Conservation (phyloP, 2,797 vertebrate genomes). For the Carduelis carduelis region DNA sequence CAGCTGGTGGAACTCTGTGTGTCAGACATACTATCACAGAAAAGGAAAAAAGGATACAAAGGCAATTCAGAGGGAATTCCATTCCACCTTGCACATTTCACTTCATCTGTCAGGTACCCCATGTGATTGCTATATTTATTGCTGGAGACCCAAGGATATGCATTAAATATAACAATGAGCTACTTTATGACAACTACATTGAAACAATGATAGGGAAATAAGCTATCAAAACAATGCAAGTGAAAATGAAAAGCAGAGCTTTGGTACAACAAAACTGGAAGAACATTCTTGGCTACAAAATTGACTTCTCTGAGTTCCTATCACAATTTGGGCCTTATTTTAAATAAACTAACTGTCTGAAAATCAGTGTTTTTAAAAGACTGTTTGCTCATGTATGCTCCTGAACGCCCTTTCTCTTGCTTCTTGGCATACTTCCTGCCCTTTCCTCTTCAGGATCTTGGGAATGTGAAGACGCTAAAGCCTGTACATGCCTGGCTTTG, state of each 20-base stretch:
- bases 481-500: conserved; percentile 8
- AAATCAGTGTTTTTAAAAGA: background rate
- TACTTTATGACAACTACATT: background rate
- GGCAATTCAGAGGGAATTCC: background rate
- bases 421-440: background rate
- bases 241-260: background rate
- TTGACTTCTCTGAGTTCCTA: background rate
- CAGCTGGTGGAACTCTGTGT: background rate
- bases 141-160: background rate
- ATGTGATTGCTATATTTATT: background rate
- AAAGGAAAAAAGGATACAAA: background rate
- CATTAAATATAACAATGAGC: background rate
- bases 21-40: background rate
- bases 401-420: background rate
- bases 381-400: background rate
- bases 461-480: background rate
- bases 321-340: background rate
- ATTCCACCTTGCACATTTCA: background rate
- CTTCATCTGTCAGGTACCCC: background rate
- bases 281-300: background rate
- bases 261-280: background rate
- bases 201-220: background rate
- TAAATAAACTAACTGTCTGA: background rate
- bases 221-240: background rate
- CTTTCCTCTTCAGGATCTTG: background rate